A percentile compares a stretch with the other conserved stretches of the same genome.
phyloP scores from a whole-genome alignment of 2,888 invertebrate species.

The Tipula confusa region DNA sequence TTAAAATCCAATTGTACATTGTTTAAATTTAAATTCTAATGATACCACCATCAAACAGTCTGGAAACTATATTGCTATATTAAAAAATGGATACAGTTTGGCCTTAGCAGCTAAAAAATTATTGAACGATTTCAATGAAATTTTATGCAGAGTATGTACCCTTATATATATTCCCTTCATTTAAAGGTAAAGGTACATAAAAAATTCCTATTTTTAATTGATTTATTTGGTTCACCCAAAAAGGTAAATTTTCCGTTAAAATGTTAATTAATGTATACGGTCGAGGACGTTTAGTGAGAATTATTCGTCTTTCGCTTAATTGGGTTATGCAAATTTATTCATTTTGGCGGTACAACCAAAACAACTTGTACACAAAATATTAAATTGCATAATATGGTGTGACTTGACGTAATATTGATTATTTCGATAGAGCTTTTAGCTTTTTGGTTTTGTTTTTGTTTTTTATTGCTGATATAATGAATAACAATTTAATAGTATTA shows the following conservation, averaged over 20 bases:
- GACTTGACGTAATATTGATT: background rate
- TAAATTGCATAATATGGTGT: background rate
- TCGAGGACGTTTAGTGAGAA: background rate
- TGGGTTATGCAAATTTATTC: background rate
- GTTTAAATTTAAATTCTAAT: too few species aligned
- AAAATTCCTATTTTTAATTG: background rate
- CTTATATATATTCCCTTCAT: background rate
- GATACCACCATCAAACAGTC: too few species aligned
- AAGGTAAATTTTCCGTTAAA: background rate
- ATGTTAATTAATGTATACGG: background rate
- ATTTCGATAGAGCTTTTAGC: background rate
- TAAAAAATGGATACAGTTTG: too few species aligned
- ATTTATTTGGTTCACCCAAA: background rate
- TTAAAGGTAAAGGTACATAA: background rate
- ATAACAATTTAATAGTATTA: constrained; percentile 12
- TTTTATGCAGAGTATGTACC: too few species aligned
- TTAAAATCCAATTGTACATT: too few species aligned
- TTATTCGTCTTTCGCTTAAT: background rate
- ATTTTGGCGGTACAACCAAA: background rate
- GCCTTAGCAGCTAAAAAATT: too few species aligned
- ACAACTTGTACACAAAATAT: background rate
- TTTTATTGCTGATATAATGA: background rate
- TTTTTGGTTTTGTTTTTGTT: background rate
- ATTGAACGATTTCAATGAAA: too few species aligned
- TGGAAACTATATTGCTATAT: too few species aligned